Percentiles rank a stretch among this genome's conserved stretches.
These are phyloP conservation scores for Thereva unica DNA, from an alignment of 2,888 invertebrate species.

Conservation along the genomic window DNA sequence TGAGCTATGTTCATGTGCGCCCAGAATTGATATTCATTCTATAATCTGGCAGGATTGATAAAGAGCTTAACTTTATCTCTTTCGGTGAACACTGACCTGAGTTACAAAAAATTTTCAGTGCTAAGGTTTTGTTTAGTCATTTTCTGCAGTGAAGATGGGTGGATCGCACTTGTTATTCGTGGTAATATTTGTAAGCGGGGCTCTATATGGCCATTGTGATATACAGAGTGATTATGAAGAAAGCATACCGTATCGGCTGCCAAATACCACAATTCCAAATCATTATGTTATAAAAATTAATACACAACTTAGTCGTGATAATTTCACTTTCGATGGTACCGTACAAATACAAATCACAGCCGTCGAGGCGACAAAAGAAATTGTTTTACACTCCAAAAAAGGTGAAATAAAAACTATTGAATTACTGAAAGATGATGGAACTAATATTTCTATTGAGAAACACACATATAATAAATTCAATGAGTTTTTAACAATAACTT, in stretches of 20 bases:
- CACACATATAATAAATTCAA: not conserved
- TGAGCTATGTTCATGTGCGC: no score
- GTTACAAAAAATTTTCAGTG: no score
- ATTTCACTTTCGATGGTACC: slow-evolving; percentile 55
- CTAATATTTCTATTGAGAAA: not conserved
- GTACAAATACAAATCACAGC: slow-evolving; percentile 60
- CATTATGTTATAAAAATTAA: slow-evolving; percentile 61
- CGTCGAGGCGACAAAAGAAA: slow-evolving; percentile 58
- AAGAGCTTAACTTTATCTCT: no score
- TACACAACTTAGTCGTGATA: slow-evolving; percentile 58
- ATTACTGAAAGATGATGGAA: not conserved
- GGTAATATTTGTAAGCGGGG: no score
- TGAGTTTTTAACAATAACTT: slow-evolving; percentile 36
- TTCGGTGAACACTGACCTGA: no score
- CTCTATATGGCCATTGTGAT: no score
- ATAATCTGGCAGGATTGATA: no score
- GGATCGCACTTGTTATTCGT: no score
- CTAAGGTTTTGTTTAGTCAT: no score
- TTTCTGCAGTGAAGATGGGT: no score
- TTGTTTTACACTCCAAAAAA: slow-evolving; percentile 48
- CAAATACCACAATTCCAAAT: slow-evolving; percentile 60
- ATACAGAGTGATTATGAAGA: slow-evolving; percentile 35
- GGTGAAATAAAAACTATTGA: slow-evolving; percentile 1
- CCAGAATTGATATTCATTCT: no score
- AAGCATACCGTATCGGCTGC: slow-evolving; percentile 60